Evolutionary conservation across 2,113 vertebrate genomes (phyloP), one percentile per base, ranked within the genome.

Genomic region (Centrocercus urophasianus): DNA sequence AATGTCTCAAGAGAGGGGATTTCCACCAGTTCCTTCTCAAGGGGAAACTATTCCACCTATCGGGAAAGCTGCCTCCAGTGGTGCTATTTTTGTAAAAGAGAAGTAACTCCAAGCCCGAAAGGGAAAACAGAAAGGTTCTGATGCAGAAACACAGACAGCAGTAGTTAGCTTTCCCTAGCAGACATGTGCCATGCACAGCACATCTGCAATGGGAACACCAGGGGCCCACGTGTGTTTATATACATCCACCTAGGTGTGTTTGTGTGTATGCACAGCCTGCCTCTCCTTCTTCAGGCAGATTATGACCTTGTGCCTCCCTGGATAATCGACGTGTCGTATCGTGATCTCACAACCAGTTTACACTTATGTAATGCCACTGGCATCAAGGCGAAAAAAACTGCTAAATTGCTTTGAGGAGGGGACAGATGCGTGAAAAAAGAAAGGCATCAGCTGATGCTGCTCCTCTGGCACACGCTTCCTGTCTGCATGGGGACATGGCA

Each of bases 21-120:
- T 97, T 97, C 95, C 95, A 95, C 30, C 52, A 61, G 61, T 75
- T 89, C 18, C 85, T 95, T 80, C 90, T 93, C 79, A 75, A 88
- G 90, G 77, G 90, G 80, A 93, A 96, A 93, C 70, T 82, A 78
- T 96, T 95, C 95, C 93, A 96, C 92, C 90, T 95, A 86, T 95
- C 90, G 86, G 92, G 96, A 95, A 93, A 86, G 76, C 80, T 90
- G 92, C 80, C 57, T 71, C 2, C 0, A 92, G 80, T 6, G 1
- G 70, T 71, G 69, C 79, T 95, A 88, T 96, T 96, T 96, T 88
- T 93, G 73, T 63, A 86, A 93, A 92, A n/a, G 76, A 95, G 83
- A 96, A 95, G 73, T 90, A 83, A 86, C 57, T 95, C 65, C 90
- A 95, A 86, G 86, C 34, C 21, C 15, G 6, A 75, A 47, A 59